Evolutionary conservation across 1,140 invertebrate genomes (phyloP), one percentile per base, ranked within the genome.

Genomic region (Apis florea): DNA sequence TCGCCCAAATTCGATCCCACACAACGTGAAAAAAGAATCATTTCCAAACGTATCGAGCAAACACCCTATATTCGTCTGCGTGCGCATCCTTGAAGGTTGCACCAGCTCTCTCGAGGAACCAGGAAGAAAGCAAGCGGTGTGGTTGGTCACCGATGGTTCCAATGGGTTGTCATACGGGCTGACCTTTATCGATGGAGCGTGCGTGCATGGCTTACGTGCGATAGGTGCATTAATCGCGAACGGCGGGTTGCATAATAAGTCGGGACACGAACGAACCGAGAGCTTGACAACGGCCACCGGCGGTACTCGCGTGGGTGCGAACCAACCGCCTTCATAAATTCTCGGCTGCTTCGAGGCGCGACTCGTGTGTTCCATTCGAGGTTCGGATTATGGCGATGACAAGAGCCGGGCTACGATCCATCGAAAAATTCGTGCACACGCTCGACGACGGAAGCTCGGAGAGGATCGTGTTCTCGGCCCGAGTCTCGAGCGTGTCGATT

Each of bases 171-270:
- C 70, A 54, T 63, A 64, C 26, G 70, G 31, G 15, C 31, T 80
- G 82, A 88, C 66, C 67, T 83, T 85, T 89, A 88, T 89, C 84
- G 82, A 89, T 80, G 77, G 81, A 83, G 61, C 75, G 64, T 71
- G 78, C 74, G 75, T 66, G 77, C 76, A 71, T 69, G 66, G 72
- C 26, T 84, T 66, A 86, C 75, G 61, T 72, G 73, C 85, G 89
- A 89, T 88, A 84, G 82, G 82, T 90, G 85, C 88, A 90, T 90
- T 91, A 92, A 90, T 88, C 86, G 82, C 82, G 81, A 74, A 61
- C 78, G 69, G 40, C 31, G 71, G 79, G 69, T 91, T 89, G 86
- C 86, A 89, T 90, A 90, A 92, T 88, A 82, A 86, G 84, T 80
- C 49, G 76, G 63, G 83, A 84, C 72, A 87, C 77, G 74, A 84